These are phyloP conservation scores for Bos javanicus DNA, from an alignment of 2,113 vertebrate species.

Conservation along the genomic window DNA sequence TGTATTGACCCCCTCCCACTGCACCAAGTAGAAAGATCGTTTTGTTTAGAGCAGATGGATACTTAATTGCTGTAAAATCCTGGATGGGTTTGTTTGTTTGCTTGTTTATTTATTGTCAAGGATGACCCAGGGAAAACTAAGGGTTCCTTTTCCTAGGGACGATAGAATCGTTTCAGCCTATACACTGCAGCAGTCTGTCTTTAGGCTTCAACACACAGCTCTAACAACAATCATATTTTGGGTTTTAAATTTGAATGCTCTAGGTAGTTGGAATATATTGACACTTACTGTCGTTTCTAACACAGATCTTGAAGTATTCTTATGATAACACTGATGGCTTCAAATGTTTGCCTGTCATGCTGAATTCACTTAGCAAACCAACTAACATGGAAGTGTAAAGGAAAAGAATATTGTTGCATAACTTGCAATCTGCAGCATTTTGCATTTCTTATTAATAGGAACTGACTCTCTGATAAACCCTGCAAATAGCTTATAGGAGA, in stretches of 20 bases:
- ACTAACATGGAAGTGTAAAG: constrained; percentile 71
- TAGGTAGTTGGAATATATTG: constrained; percentile 75
- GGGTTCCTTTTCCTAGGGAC: constrained; percentile 33
- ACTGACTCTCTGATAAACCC: constrained; percentile 75
- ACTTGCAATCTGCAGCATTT: constrained; percentile 74
- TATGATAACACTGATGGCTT: constrained; percentile 77
- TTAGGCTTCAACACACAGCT: constrained; percentile 52
- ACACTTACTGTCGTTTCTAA: constrained; percentile 77
- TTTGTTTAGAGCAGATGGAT: constrained; percentile 52
- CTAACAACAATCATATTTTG: constrained; percentile 70
- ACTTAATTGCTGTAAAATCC: constrained; percentile 60
- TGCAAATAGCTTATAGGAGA: constrained; percentile 57
- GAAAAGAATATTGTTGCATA: constrained; percentile 70
- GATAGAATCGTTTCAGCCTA: constrained; percentile 46
- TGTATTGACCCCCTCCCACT: not conserved
- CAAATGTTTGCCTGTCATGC: constrained; percentile 78
- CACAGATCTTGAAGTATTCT: constrained; percentile 75
- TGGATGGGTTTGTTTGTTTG: constrained; percentile 1
- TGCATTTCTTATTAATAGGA: constrained; percentile 77
- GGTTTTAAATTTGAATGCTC: constrained; percentile 79
- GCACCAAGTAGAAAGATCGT: constrained; percentile 34
- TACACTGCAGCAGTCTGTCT: constrained; percentile 48
- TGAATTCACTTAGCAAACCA: constrained; percentile 78
- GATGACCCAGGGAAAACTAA: constrained; percentile 53
- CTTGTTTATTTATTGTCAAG: constrained; percentile 39